phyloP scores from a whole-genome alignment of 2,888 invertebrate species.

The Oxystoma pomonae region DNA sequence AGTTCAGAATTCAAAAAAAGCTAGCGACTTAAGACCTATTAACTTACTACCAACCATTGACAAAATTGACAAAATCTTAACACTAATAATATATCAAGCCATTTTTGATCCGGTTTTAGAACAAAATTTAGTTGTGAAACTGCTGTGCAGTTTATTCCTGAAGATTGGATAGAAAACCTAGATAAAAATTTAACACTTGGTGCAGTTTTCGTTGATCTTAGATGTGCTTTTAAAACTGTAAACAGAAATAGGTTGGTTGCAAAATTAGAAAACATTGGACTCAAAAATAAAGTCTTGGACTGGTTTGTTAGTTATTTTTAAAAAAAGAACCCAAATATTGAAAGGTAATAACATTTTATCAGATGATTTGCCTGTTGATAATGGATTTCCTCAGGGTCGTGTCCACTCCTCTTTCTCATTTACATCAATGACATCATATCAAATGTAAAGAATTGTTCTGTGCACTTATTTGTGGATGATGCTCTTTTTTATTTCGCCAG shows the following conservation, averaged over 20 bases:
- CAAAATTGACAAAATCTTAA: not conserved
- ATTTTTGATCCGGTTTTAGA: not conserved
- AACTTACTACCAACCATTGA: too few species aligned
- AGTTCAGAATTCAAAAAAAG: too few species aligned
- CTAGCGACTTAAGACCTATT: too few species aligned
- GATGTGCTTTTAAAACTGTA: too few species aligned
- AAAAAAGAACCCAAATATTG: not conserved
- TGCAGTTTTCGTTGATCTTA: too few species aligned
- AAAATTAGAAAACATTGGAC: not conserved
- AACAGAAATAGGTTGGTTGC: not conserved
- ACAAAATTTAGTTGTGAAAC: not conserved
- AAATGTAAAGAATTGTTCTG: too few species aligned
- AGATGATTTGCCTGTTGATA: not conserved
- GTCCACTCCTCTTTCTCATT: not conserved
- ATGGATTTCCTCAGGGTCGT: constrained; percentile 19
- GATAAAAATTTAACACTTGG: too few species aligned
- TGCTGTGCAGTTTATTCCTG: not conserved
- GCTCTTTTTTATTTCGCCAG: too few species aligned
- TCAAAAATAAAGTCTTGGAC: not conserved
- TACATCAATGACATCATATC: too few species aligned
- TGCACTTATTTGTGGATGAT: too few species aligned
- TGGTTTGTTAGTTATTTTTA: not conserved
- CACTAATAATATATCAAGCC: not conserved
- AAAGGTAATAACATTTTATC: not conserved
- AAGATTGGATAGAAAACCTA: not conserved